Evolutionary conservation across 2,797 vertebrate genomes (phyloP).

Genomic region (Orientallactaga sibirica): DNA sequence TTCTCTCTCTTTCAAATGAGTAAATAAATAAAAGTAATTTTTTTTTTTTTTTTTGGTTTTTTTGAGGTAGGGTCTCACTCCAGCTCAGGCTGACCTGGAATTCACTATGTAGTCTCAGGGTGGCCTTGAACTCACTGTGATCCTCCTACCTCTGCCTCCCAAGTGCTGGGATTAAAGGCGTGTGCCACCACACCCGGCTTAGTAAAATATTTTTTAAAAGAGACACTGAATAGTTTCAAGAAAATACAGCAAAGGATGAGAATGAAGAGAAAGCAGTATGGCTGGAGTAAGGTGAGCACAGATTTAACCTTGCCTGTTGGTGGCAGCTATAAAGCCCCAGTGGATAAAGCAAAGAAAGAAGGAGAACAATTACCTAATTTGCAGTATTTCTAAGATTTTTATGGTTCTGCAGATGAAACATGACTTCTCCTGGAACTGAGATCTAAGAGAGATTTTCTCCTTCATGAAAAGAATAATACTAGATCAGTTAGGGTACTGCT

Average conservation of each 20-base stretch:
- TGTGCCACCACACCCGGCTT: no score
- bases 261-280: background rate
- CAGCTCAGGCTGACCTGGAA: no score
- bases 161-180: no score
- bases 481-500: background rate
- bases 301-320: background rate
- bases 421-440: conserved; percentile 11
- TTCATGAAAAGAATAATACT: background rate
- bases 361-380: background rate
- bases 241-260: background rate
- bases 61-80: no score
- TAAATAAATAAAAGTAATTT: no score
- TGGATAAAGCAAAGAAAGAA: background rate
- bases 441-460: background rate
- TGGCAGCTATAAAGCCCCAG: background rate
- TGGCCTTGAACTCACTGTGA: no score
- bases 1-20: no score
- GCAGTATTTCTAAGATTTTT: conserved; percentile 7
- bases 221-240: background rate
- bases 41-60: no score
- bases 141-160: no score
- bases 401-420: conserved; percentile 7
- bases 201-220: background rate
- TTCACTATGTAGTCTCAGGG: no score
- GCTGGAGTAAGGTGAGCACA: background rate